Evolutionary conservation across 1,140 invertebrate species (phyloP).

Genomic region (Drosophila paulistorum): DNA sequence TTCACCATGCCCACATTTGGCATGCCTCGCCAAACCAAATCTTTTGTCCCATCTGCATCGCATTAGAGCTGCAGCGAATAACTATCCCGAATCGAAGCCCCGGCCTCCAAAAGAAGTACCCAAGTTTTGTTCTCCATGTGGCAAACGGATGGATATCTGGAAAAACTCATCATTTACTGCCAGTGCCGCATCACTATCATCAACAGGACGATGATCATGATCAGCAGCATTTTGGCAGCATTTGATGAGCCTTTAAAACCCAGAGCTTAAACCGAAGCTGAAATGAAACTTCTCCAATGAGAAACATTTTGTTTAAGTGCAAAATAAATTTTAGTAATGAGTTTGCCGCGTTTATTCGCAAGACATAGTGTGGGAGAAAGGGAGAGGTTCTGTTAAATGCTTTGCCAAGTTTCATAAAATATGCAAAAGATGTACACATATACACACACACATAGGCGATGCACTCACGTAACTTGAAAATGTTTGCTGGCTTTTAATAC

Average conservation of each 20-base stretch:
- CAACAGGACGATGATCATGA: neutral
- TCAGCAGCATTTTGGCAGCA: constrained; percentile 4
- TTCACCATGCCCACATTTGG: neutral
- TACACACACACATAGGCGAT: constrained; percentile 22
- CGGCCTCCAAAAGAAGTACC: neutral
- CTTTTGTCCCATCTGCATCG: neutral
- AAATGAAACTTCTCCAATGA: constrained; percentile 6
- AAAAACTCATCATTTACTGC: neutral
- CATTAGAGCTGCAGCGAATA: constrained; percentile 15
- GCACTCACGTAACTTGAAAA: constrained; percentile 62
- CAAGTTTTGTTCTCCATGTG: constrained; percentile 14
- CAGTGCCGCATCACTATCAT: neutral
- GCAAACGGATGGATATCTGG: constrained; percentile 5
- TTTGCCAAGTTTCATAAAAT: constrained; percentile 78
- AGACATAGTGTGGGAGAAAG: neutral
- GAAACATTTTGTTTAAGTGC: constrained; percentile 82
- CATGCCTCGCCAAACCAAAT: neutral
- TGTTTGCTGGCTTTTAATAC: constrained; percentile 73
- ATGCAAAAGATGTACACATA: constrained; percentile 62
- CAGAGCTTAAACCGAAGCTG: neutral
- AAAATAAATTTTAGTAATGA: constrained; percentile 80
- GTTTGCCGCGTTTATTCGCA: constrained; percentile 62
- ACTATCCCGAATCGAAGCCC: neutral
- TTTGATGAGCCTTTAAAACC: constrained; percentile 3
- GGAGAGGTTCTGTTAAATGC: constrained; percentile 63